phyloP scores from a whole-genome alignment of 2,888 invertebrate genomes.

The Thera britannica region DNA sequence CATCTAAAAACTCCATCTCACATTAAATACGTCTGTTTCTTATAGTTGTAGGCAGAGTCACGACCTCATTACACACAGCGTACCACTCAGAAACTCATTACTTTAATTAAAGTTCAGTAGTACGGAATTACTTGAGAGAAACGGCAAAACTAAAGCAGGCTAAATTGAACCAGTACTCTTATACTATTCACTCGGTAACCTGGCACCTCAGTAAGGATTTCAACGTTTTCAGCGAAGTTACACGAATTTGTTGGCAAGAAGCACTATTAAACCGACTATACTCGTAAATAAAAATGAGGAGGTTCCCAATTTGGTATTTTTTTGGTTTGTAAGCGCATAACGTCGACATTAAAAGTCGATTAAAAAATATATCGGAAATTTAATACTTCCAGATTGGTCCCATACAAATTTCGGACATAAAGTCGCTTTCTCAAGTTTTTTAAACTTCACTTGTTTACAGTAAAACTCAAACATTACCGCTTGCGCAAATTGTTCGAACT shows the following conservation, averaged over 20 bases:
- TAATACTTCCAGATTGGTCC: too few relatives aligned
- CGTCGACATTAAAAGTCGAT: too few relatives aligned
- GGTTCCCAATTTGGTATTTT: too few relatives aligned
- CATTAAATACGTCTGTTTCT: background rate
- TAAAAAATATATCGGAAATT: too few relatives aligned
- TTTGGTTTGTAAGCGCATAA: too few relatives aligned
- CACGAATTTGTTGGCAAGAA: slow-evolving; percentile 11
- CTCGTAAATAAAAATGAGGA: too few relatives aligned
- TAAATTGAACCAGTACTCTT: background rate
- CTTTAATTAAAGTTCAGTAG: slow-evolving; percentile 55
- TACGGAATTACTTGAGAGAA: slow-evolving; percentile 27
- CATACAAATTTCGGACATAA: too few relatives aligned
- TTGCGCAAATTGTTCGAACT: slow-evolving; percentile 7
- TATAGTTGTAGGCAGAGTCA: background rate
- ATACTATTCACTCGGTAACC: background rate
- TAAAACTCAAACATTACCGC: slow-evolving; percentile 4
- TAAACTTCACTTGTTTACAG: background rate
- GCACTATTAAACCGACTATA: background rate
- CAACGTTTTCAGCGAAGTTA: background rate
- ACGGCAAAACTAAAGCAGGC: background rate
- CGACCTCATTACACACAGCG: slow-evolving; percentile 14
- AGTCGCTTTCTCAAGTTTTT: too few relatives aligned
- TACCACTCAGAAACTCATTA: slow-evolving; percentile 46
- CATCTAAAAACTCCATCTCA: background rate
- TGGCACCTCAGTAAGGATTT: background rate